Base-by-base conservation (phyloP, 1,140 invertebrate genomes). In the Aphis craccivora region DNA sequence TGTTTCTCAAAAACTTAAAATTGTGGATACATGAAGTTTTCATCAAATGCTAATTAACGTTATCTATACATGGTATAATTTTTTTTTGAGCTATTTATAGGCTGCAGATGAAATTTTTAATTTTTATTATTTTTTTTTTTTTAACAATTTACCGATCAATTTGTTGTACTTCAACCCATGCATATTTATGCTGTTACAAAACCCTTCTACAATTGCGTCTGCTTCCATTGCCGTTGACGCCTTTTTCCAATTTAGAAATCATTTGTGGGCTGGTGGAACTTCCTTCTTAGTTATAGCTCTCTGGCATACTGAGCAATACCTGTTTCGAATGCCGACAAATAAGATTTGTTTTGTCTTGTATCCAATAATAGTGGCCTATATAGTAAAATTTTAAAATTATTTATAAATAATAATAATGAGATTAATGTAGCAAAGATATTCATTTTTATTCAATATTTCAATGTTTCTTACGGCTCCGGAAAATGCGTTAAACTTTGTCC, bases 191-290 rank as follows among this genome's bases (percentile, higher is more conserved):
- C 95, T 95, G 60, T 87, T 11, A 91, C 94, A 93, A 94, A 95
- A 95, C 83, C 95, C 95, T 95, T 95, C 94, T 9, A 95, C 91
- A 35, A 96, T 95, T 30, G 95, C 95, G 86, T 95, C 94, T 45
- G 95, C 93, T 94, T 96, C 95, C 95, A 96, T 96, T 22, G 94
- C 94, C 2, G 95, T 95, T 0, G 95, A 95, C 81, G 94, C 93
- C 7, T 94, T 94, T 7, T 60, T 91, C 94, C 94, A 95, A 93
- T 95, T 95, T 94, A 94, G 94, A 93, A 67, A 95, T 93, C 95
- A 95, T 48, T 53, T 91, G 92, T 94, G 95, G 1, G 7, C 40
- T 43, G 40, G 53, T n/a, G 90, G 9, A 25, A 22, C 60, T 51
- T 92, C n/a, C 18, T 81, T 92, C 51, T 92, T 92, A 45, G 40